Conservation (phyloP, 2,888 invertebrate species). For the Globia sparganii region DNA sequence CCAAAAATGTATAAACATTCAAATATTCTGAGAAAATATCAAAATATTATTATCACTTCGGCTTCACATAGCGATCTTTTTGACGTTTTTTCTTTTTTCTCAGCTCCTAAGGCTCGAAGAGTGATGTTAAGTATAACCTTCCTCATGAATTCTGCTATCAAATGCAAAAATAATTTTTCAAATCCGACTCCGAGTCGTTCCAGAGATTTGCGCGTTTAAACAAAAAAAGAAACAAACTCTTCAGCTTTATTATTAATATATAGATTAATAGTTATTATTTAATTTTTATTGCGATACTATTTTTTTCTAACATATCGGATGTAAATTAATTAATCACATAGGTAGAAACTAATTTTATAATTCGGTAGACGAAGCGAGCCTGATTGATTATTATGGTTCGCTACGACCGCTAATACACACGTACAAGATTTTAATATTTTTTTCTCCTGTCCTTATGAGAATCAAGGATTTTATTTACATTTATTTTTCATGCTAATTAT, state of each 20-base stretch:
- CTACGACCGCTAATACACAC: neutral
- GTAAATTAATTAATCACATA: constrained; percentile 19
- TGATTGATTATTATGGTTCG: constrained; percentile 44
- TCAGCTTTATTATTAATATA: neutral
- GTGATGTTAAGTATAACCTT: neutral
- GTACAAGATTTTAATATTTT: constrained; percentile 24
- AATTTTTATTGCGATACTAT: neutral
- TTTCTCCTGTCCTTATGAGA: too few relatives aligned
- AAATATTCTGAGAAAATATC: neutral
- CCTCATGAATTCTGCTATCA: neutral
- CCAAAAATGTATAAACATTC: neutral
- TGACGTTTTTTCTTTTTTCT: neutral
- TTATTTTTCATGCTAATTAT: constrained; percentile 18
- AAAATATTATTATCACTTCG: neutral
- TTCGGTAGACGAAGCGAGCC: constrained; percentile 7
- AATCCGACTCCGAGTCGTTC: too few relatives aligned
- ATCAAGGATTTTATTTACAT: too few relatives aligned
- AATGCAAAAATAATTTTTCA: neutral
- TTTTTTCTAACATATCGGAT: neutral
- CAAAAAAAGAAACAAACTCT: neutral
- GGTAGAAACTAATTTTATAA: constrained; percentile 21
- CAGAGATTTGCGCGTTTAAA: too few relatives aligned
- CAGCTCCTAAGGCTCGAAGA: neutral
- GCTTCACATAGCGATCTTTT: neutral
- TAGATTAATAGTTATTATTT: neutral